Evolutionary conservation across 2,797 vertebrate genomes (phyloP), one percentile per base, ranked within the genome.

Genomic region (Silurus lanzhouensis): DNA sequence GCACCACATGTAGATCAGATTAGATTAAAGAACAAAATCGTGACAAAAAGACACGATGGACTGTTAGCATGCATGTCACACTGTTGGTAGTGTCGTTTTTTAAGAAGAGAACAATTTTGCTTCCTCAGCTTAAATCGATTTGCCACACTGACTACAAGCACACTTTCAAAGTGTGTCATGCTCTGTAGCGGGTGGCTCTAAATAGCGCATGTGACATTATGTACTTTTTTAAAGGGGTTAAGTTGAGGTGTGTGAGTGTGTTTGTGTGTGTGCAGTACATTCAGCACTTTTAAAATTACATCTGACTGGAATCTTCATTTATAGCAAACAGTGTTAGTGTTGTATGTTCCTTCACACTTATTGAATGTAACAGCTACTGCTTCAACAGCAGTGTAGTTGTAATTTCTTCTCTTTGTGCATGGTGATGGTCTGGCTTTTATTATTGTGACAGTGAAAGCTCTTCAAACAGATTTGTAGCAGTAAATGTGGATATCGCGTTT

Each of bases 121-220:
- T 75, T 60, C 31, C 72, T 84, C 82, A 81, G 77, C 82, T 84
- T 22, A 64, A 83, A 74, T 75, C 27, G 13, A 60, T 9, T 27
- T 81, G 68, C 86, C 77, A 84, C 82, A 84, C 6, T 84, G 82
- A 87, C 85, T 84, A 67, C 67, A 75, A 46, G 46, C 55, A 63
- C 58, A 79, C 85, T 87, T 87, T 87, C 86, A 78, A 84, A 81
- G 77, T 87, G 86, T 84, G 86, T 84, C 86, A 87, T 84, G 71
- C 70, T 81, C 15, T 60, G 31, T 67, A 63, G 74, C 10, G 63
- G 60, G 68, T 63, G n/a, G 20, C 9, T 19, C 27, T 27, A 31
- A 61, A 58, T 57, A 80, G 22, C 14, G 46, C 38, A 55, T 72
- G 25, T 81, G 68, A 58, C 60, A 75, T 44, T 76, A 15, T 31